Evolutionary conservation across 1,140 invertebrate species (phyloP).

Genomic region (Drosophila serrata): DNA sequence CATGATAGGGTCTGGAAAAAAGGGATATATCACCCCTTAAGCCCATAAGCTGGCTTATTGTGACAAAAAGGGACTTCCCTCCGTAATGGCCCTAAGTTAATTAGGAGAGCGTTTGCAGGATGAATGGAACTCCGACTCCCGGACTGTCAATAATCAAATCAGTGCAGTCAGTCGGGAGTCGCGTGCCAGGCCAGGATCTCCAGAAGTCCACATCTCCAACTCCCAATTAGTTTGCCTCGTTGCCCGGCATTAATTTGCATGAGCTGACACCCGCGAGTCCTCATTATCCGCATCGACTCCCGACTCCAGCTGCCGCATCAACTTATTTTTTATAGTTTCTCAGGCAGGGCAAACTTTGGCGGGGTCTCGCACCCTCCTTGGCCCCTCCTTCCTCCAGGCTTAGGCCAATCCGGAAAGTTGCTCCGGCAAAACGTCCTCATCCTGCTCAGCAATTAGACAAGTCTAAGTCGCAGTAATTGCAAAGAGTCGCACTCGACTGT

Average conservation of each 20-base stretch:
- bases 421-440: not conserved
- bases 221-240: slow-evolving; percentile 61
- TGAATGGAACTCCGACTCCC: not conserved
- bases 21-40: not conserved
- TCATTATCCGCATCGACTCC: slow-evolving; percentile 63
- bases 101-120: slow-evolving; percentile 28
- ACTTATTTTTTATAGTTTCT: slow-evolving; percentile 47
- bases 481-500: slow-evolving; percentile 57
- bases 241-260: slow-evolving; percentile 71
- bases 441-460: slow-evolving; percentile 67
- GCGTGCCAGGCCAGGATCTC: slow-evolving; percentile 26
- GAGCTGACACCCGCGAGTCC: slow-evolving; percentile 57
- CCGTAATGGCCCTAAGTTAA: slow-evolving; percentile 28
- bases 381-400: not conserved
- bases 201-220: not conserved
- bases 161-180: slow-evolving; percentile 49
- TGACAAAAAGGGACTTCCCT: not conserved
- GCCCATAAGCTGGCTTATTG: not conserved
- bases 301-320: slow-evolving; percentile 9
- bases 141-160: slow-evolving; percentile 67
- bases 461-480: slow-evolving; percentile 74
- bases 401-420: slow-evolving; percentile 32
- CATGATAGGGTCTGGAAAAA: not conserved
- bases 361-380: not conserved
- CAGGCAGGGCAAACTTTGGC: slow-evolving; percentile 30